Evolutionary conservation across 2,888 invertebrate genomes (phyloP), one percentile per base, ranked within the genome.

Genomic region (Schizotus pectinicornis): DNA sequence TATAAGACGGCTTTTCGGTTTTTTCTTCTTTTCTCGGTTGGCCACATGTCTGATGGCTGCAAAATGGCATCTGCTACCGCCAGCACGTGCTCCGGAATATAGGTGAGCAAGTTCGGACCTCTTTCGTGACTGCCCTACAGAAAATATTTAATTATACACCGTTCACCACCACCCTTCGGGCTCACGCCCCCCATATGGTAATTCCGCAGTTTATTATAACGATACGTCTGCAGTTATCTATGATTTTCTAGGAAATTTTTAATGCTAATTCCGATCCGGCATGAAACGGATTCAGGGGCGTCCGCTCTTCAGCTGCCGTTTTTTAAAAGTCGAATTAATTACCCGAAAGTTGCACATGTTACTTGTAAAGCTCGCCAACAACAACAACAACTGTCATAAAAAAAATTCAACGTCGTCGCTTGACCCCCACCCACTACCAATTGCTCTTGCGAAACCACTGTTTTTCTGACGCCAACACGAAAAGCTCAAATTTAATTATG

Each of bases 31-130:
- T 56, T 50, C 50, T 49, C 46, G 57, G 12, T 58, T 56, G 46
- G 61, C 62, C 72, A 70, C 71, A 72, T 72, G 72, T 70, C 70
- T 73, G 64, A 62, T 47, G 55, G 53, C 67, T 68, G 73, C 71
- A 71, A 76, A 77, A 77, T 73, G 74, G 76, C 76, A 77, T 76
- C 76, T 76, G 77, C 74, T 72, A 65, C 60, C 65, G 64, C 58
- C 59, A 72, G 71, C 73, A 71, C 73, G 73, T 71, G 73, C 72
- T 61, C 65, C 62, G 49, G 64, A 71, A 72, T 71, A 71, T 71
- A 73, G 72, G 72, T 73, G 72, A 72, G 65, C 73, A 65, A 66
- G 67, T 71, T 71, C 61, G 53, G 49, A 57, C 50, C 53, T 52
- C 58, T 52, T 63, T 63, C 66, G 66, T 65, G 66, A 63, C 59